These are phyloP conservation scores for Drosophila multiciliata DNA, from an alignment of 2,888 invertebrate species.

Conservation along the genomic window DNA sequence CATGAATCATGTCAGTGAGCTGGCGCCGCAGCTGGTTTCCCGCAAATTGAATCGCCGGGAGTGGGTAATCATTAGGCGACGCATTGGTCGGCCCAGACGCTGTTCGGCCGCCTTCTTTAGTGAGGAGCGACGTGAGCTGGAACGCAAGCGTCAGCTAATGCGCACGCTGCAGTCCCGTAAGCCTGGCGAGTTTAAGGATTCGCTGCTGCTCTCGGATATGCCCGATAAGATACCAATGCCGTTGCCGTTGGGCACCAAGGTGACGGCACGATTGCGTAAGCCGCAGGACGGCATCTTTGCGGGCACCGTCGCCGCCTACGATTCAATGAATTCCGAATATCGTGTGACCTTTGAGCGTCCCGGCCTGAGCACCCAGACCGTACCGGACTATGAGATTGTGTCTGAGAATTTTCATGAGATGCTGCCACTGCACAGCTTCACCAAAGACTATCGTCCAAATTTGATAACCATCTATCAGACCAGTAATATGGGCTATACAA, in stretches of 20 bases:
- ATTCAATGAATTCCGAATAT: constrained; percentile 97
- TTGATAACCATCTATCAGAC: constrained; percentile 75
- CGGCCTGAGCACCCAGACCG: constrained; percentile 97
- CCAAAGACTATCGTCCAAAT: constrained; percentile 91
- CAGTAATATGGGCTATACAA: constrained; percentile 62
- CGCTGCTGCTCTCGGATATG: constrained; percentile 92
- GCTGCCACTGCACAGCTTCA: constrained; percentile 93
- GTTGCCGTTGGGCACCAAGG: constrained; percentile 96
- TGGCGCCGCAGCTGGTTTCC: constrained; percentile 96
- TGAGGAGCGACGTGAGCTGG: constrained; percentile 96
- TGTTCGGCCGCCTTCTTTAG: constrained; percentile 97
- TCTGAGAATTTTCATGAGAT: constrained; percentile 97
- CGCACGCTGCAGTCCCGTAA: constrained; percentile 96
- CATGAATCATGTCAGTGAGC: constrained; percentile 91
- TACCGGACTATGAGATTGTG: constrained; percentile 98
- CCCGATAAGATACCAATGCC: constrained; percentile 98
- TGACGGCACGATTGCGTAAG: constrained; percentile 93
- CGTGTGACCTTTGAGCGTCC: constrained; percentile 96
- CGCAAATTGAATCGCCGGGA: constrained; percentile 94
- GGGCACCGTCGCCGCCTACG: constrained; percentile 97
- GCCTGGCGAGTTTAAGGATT: constrained; percentile 89
- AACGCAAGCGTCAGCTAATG: constrained; percentile 95
- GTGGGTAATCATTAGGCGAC: constrained; percentile 97
- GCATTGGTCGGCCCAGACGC: constrained; percentile 98
- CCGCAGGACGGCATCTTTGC: constrained; percentile 98